Evolutionary conservation across 2,113 vertebrate genomes (phyloP).

Genomic region (Alethe diademata): DNA sequence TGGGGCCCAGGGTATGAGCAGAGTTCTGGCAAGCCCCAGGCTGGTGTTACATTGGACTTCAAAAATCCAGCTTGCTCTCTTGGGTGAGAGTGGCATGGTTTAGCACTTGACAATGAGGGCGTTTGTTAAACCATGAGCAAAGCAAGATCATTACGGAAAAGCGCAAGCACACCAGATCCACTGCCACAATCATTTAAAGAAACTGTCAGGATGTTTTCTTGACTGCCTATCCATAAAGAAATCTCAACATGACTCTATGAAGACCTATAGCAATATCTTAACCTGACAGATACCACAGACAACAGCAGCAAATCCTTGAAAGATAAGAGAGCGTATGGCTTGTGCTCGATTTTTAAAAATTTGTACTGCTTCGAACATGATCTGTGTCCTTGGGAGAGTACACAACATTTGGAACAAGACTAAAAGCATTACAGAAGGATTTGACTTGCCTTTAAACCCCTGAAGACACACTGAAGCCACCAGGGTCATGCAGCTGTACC

Average conservation of each 20-base stretch:
- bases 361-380: not conserved
- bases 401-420: conserved; percentile 7
- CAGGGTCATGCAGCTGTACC: conserved; percentile 18
- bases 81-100: not conserved
- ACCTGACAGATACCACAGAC: not conserved
- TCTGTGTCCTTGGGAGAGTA: not conserved
- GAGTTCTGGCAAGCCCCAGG: not conserved
- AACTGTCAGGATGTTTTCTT: not conserved
- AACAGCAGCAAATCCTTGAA: not conserved
- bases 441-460: not conserved
- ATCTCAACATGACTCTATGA: not conserved
- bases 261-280: not conserved
- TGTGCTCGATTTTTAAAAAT: not conserved
- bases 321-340: not conserved
- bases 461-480: not conserved
- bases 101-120: not conserved
- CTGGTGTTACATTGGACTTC: not conserved
- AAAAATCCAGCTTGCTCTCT: not conserved
- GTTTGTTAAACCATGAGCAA: not conserved
- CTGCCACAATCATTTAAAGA: not conserved
- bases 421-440: not conserved
- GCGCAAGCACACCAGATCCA: not conserved
- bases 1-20: not conserved
- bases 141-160: not conserved
- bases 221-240: not conserved